Evolutionary conservation across 30 jellyfish, hydroid and myxozoan species (phyloP).

Genomic region (Hydra vulgaris): DNA sequence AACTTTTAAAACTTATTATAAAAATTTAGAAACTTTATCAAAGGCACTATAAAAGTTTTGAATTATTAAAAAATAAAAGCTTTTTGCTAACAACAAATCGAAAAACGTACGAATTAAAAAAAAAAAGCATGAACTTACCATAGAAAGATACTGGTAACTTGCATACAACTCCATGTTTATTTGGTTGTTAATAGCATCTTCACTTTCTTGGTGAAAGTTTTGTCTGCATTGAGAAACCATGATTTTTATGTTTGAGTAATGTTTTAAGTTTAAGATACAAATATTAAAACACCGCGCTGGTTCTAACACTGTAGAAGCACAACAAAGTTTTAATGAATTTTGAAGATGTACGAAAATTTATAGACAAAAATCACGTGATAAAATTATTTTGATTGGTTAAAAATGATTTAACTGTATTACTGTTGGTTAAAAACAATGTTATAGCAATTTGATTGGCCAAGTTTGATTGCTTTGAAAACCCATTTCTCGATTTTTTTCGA

Average conservation of each 20-base stretch:
- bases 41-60: no score
- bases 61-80: no score
- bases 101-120: not conserved
- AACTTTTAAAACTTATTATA: no score
- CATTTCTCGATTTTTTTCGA: no score
- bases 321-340: not conserved
- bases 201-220: slow-evolving; percentile 81
- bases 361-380: not conserved
- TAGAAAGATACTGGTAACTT: slow-evolving; percentile 66
- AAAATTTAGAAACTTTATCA: no score
- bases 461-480: no score
- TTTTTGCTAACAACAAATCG: no score
- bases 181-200: slow-evolving; percentile 94
- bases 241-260: not conserved
- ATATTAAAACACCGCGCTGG: slow-evolving; percentile 5
- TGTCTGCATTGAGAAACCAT: slow-evolving; percentile 83
- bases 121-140: slow-evolving; percentile 42
- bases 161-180: slow-evolving; percentile 89
- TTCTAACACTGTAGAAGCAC: slow-evolving; percentile 41
- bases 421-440: no score
- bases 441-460: no score
- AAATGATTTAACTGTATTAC: no score
- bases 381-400: no score
- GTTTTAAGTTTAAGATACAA: not conserved
- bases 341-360: not conserved